These are phyloP conservation scores for Apis mellifera DNA, from an alignment of 1,140 invertebrate genomes.

Conservation along the genomic window Amel_HAv3.1 CM009941.2:15567001-15567500, in stretches of 20 bases:
- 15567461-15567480: constrained; percentile 30
- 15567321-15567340: constrained; percentile 21
- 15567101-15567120: not conserved
- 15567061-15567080: no score
- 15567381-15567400: not conserved
- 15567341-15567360: constrained; percentile 43
- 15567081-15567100: not conserved
- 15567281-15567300: constrained; percentile 20
- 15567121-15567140: not conserved
- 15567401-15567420: not conserved
- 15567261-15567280: not conserved
- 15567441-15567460: constrained; percentile 41
- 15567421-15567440: constrained; percentile 38
- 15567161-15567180: not conserved
- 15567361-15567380: constrained; percentile 52
- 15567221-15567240: not conserved
- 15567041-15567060: not conserved
- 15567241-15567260: not conserved
- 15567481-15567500: not conserved
- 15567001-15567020: not conserved
- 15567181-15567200: no score
- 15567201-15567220: not conserved
- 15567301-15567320: constrained; percentile 22
- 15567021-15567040: no score
- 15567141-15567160: not conserved